Conservation (phyloP, 2,888 invertebrate genomes). For the Drosophila pseudotakahashii region DNA sequence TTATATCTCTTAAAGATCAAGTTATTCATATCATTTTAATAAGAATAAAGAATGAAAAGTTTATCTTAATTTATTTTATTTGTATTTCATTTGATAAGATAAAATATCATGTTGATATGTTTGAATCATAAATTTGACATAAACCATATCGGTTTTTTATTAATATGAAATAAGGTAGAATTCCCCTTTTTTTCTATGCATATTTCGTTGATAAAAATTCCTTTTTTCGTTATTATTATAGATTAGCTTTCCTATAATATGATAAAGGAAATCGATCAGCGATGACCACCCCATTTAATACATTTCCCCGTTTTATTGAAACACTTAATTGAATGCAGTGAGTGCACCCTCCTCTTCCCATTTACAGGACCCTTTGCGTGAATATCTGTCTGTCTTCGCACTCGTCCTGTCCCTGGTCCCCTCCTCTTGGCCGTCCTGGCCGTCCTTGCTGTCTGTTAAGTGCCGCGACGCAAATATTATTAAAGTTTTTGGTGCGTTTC, state of each 20-base stretch:
- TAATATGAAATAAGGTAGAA: no score
- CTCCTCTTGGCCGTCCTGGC: conserved; percentile 13
- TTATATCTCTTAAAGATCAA: no score
- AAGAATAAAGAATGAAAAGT: no score
- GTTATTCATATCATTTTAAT: no score
- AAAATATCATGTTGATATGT: no score
- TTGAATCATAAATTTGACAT: no score
- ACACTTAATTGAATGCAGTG: conserved; percentile 24
- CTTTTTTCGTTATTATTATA: no score
- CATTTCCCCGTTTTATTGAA: not conserved
- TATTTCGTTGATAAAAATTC: not conserved
- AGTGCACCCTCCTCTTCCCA: not conserved
- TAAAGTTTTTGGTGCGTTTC: conserved; percentile 81
- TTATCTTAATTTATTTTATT: no score
- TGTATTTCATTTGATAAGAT: no score
- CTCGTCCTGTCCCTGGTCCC: conserved; percentile 1
- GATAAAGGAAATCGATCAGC: not conserved
- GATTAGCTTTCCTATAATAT: conserved; percentile 13
- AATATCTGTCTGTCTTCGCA: conserved; percentile 21
- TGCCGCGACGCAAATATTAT: conserved; percentile 80
- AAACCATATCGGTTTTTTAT: no score
- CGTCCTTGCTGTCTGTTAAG: conserved; percentile 62
- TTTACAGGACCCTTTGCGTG: not conserved
- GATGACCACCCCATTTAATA: conserved; percentile 1
- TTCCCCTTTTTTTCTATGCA: no score